Evolutionary conservation across 2,888 invertebrate species (phyloP), one percentile per base, ranked within the genome.

Genomic region (Acanthoscelides obtectus): DNA sequence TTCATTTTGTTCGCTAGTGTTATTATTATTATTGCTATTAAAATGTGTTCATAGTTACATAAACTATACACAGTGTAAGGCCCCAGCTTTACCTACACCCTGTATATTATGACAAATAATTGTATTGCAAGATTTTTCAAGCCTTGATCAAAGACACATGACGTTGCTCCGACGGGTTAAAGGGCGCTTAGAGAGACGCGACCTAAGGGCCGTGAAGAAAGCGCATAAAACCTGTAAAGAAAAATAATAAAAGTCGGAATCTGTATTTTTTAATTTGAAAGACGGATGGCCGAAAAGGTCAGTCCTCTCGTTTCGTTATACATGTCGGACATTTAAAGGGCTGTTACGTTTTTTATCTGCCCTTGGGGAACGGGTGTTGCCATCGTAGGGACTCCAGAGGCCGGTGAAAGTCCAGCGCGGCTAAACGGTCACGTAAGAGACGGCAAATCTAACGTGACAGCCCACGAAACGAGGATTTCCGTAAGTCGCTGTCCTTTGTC

Each of bases 391-490:
- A 45, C 22, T 66, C 66, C 20, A 6, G 21, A 66, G 66, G 21
- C 20, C 22, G 20, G 20, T 8, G 22, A 66, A 19, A 66, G 77
- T 78, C 78, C 77, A 75, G 73, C 74, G 72, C 74, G 69, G 72
- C 73, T 74, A 74, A 73, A 69, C 71, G 74, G 75, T 66, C 66
- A 72, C 74, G 72, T 76, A 75, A 73, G 72, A 72, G 69, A 68
- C 71, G 73, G 74, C 74, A 76, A 78, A 78, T 78, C 73, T 75
- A 78, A 77, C 74, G 75, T 76, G 78, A 78, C 78, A 76, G 78
- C 73, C 67, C 64, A 71, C 75, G 72, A 78, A 75, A 72, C 73
- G 73, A 72, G 77, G 76, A 77, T 77, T 78, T 77, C 67, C 72
- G 69, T 72, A 68, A 70, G 71, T 25, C 71, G 67, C 70, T 77